These are phyloP conservation scores for Pantherophis alleghaniensis DNA, from an alignment of 2,797 vertebrate species.

Conservation along the genomic window DNA sequence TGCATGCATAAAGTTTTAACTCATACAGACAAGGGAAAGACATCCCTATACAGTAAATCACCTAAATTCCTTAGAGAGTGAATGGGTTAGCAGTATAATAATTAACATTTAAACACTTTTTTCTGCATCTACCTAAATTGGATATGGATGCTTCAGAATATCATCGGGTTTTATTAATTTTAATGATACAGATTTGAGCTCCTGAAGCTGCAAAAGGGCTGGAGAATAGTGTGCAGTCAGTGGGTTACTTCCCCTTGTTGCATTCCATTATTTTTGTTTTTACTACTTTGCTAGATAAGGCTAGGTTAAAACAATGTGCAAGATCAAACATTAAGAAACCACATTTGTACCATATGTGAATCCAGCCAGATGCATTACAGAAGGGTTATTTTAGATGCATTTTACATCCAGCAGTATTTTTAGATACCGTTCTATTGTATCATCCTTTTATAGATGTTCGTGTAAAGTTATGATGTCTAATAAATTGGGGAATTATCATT, in stretches of 20 bases:
- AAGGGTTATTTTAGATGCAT: background rate
- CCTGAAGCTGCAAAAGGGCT: background rate
- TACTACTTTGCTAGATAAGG: background rate
- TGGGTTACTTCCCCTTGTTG: background rate
- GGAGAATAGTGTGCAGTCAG: background rate
- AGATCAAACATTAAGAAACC: background rate
- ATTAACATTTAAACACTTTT: background rate
- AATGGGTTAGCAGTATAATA: background rate
- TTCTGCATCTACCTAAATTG: background rate
- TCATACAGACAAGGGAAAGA: background rate
- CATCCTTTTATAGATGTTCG: background rate
- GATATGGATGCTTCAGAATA: background rate
- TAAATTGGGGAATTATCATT: background rate
- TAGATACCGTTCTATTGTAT: background rate
- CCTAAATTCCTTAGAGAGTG: background rate
- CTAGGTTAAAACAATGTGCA: background rate
- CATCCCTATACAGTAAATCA: background rate
- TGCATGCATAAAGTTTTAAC: background rate
- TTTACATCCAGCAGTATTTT: background rate
- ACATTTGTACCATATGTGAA: background rate
- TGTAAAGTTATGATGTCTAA: background rate
- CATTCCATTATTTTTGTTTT: background rate
- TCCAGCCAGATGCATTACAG: background rate
- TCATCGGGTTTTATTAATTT: background rate
- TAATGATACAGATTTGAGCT: background rate